Evolutionary conservation across 35 echinoderm and acorn worm genomes (phyloP), one percentile per base, ranked within the genome.

Genomic region (Acanthaster planci): DNA sequence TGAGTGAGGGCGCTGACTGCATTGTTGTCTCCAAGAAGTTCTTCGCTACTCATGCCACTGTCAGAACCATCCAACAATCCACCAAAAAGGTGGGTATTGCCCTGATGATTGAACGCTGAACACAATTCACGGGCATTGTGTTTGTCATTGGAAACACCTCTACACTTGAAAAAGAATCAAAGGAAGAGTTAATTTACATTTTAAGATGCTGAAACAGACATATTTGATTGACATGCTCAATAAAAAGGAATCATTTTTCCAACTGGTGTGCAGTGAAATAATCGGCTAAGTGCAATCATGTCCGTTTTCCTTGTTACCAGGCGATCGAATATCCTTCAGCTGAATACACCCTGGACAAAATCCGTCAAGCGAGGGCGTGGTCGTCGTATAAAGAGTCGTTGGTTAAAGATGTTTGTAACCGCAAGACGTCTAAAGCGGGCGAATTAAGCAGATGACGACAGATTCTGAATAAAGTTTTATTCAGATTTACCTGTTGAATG

Each of bases 301-400:
- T 9, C 60, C 18, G 18, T 58, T 5, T 78, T 37, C 37, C 31
- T 86, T 14, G 18, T 8, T 54, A 54, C 38, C 18, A 86, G 84
- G 84, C 84, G 19, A 76, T 86, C 31, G 84, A 86, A 26, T 86
- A 86, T 22, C 84, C 84, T 22, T 86, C 84, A 5, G 75, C 76
- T 14, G 84, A 86, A 32, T 86, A 77, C 68, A 86, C 84, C 10
- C 68, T 68, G 18, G 52, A 58, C 44, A 37, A 77, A 78, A 40
- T 86, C 4, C 67, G 76, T 10, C 67, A 86, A 57, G 84, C 84
- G 67, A 86, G 84, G 29, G 58, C 67, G 44, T 86, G 84, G 84
- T 30, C 67, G 21, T 78, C 84, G 4, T 86, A 86, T 2, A 86
- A 86, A 76, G 76, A 78, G 64, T 77, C 39, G 7, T 29, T 86